A percentile compares a stretch with the other conserved stretches of the same genome.
phyloP scores from a whole-genome alignment of 2,888 invertebrate species.

The Tipula lateralis region DNA sequence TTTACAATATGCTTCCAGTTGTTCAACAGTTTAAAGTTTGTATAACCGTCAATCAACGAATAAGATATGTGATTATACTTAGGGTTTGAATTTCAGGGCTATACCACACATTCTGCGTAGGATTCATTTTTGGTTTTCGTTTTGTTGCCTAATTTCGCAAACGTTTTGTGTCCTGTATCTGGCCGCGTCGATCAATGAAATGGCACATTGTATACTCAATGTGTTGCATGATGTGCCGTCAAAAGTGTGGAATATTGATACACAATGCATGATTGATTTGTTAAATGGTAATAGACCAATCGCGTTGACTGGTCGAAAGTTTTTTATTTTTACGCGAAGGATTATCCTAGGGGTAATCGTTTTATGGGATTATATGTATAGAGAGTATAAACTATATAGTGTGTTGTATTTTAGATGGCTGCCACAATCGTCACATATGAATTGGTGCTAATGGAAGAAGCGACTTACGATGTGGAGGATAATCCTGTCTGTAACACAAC shows the following conservation, averaged over 20 bases:
- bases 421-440: constrained; percentile 63
- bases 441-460: constrained; percentile 60
- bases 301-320: constrained; percentile 57
- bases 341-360: constrained; percentile 57
- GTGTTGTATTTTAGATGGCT: constrained; percentile 49
- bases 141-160: constrained; percentile 53
- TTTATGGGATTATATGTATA: not conserved
- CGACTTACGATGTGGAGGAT: constrained; percentile 38
- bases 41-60: not conserved
- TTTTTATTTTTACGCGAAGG: constrained; percentile 56
- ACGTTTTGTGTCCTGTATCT: constrained; percentile 53
- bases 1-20: constrained; percentile 71
- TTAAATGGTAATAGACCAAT: constrained; percentile 52
- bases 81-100: not conserved
- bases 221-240: constrained; percentile 48
- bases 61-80: not conserved
- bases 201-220: constrained; percentile 52
- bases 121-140: constrained; percentile 53
- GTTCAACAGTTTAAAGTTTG: constrained; percentile 50
- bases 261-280: constrained; percentile 57
- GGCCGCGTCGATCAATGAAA: constrained; percentile 55
- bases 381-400: too few relatives aligned
- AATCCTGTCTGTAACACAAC: not conserved
- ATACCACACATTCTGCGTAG: not conserved
- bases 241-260: constrained; percentile 47